These are phyloP conservation scores for Drosophila kambysellisi DNA, from an alignment of 2,888 invertebrate species.

Conservation along the genomic window DNA sequence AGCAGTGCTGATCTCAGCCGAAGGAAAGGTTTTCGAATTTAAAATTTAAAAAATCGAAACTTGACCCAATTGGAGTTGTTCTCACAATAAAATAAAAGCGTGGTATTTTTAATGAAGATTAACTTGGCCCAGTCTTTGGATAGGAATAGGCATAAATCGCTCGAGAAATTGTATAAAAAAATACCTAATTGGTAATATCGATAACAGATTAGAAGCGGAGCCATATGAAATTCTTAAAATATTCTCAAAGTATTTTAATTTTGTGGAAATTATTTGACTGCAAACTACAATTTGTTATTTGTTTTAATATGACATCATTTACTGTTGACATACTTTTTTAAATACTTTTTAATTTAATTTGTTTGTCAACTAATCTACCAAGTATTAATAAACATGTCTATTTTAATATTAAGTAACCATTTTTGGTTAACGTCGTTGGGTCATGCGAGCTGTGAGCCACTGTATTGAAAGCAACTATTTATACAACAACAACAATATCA, in stretches of 20 bases:
- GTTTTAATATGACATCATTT: neutral
- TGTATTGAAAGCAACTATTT: neutral
- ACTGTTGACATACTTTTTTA: too few relatives aligned
- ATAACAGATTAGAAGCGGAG: too few relatives aligned
- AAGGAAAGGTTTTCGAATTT: too few relatives aligned
- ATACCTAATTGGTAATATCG: neutral
- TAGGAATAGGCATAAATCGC: neutral
- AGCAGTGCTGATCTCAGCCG: rapidly evolving
- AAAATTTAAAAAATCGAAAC: neutral
- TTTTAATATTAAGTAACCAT: neutral
- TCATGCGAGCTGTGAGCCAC: neutral
- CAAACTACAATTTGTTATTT: too few relatives aligned
- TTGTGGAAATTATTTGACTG: neutral
- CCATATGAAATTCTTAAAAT: too few relatives aligned
- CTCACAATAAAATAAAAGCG: too few relatives aligned
- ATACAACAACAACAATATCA: neutral
- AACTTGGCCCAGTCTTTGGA: neutral
- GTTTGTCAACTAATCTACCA: too few relatives aligned
- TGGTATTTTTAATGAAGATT: neutral
- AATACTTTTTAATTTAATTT: neutral
- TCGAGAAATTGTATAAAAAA: too few relatives aligned
- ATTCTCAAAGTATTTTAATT: neutral
- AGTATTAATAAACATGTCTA: neutral
- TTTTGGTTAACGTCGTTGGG: neutral
- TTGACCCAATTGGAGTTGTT: neutral